Conservation (phyloP, 2,797 vertebrate genomes). For the Cuculus canorus region DNA sequence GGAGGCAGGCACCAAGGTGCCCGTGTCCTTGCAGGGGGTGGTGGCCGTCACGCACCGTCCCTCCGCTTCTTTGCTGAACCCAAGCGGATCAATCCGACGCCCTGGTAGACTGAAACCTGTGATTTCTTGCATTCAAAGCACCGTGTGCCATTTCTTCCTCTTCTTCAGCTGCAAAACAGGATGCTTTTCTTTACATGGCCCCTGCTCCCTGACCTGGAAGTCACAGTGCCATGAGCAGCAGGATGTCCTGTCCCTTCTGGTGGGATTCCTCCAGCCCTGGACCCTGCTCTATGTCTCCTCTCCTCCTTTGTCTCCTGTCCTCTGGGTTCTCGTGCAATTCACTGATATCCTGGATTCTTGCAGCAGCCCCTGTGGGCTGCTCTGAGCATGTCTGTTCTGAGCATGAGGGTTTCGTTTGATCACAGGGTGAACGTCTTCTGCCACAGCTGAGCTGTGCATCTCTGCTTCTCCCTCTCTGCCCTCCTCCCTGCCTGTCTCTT, state of each 20-base stretch:
- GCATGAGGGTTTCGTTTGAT: background rate
- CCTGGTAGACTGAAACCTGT: background rate
- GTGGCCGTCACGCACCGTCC: background rate
- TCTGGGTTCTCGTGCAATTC: background rate
- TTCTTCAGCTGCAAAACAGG: background rate
- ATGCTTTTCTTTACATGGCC: background rate
- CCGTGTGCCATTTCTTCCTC: background rate
- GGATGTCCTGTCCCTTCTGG: background rate
- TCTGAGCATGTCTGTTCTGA: background rate
- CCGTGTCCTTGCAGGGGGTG: background rate
- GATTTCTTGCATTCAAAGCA: background rate
- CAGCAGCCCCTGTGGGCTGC: background rate
- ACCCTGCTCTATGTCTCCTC: background rate
- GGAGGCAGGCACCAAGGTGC: background rate
- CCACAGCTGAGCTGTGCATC: background rate
- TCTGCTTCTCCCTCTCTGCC: background rate
- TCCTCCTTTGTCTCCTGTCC: background rate
- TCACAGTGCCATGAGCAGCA: background rate
- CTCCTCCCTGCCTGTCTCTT: background rate
- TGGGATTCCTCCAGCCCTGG: background rate
- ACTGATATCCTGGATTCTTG: rapidly evolving
- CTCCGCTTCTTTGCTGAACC: background rate
- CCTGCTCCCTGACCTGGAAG: background rate
- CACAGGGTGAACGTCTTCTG: rapidly evolving
- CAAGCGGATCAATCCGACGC: background rate